Evolutionary conservation across 2,888 invertebrate species (phyloP).

Genomic region (Unio delphinus): DNA sequence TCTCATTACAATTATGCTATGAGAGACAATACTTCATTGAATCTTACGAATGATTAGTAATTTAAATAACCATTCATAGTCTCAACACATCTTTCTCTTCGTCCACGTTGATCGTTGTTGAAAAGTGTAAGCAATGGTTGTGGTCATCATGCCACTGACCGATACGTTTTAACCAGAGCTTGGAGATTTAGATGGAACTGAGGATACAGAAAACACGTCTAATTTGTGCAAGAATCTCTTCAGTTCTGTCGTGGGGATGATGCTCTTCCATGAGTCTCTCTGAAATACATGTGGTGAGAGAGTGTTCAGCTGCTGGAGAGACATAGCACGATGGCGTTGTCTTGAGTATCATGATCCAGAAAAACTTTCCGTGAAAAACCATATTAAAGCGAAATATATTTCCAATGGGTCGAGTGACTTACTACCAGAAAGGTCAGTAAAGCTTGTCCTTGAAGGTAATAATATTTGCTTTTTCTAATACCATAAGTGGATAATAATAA

Average conservation of each 20-base stretch:
- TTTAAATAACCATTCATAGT: too few relatives aligned
- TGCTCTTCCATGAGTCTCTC: slow-evolving; percentile 44
- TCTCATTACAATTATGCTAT: too few relatives aligned
- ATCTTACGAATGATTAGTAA: too few relatives aligned
- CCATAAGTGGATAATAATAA: not conserved
- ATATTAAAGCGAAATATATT: slow-evolving; percentile 43
- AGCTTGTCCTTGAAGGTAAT: slow-evolving; percentile 35
- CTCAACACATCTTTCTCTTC: too few relatives aligned
- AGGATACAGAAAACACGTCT: slow-evolving; percentile 15
- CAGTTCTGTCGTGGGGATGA: slow-evolving; percentile 43
- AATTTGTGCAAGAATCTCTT: slow-evolving; percentile 38
- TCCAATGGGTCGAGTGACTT: slow-evolving; percentile 23
- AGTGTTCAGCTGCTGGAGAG: slow-evolving; percentile 44
- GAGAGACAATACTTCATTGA: too few relatives aligned
- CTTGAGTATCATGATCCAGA: slow-evolving; percentile 18
- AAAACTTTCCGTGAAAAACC: slow-evolving; percentile 31
- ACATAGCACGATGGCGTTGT: slow-evolving; percentile 37
- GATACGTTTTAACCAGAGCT: too few relatives aligned
- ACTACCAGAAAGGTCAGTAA: slow-evolving; percentile 19
- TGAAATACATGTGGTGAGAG: slow-evolving; percentile 42
- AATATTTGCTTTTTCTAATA: not conserved
- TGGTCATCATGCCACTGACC: too few relatives aligned
- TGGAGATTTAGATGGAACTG: slow-evolving; percentile 2
- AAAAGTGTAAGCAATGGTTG: too few relatives aligned
- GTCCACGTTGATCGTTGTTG: too few relatives aligned